Conservation (phyloP, 1,140 invertebrate genomes). For the Drosophila malerkotliana region DNA sequence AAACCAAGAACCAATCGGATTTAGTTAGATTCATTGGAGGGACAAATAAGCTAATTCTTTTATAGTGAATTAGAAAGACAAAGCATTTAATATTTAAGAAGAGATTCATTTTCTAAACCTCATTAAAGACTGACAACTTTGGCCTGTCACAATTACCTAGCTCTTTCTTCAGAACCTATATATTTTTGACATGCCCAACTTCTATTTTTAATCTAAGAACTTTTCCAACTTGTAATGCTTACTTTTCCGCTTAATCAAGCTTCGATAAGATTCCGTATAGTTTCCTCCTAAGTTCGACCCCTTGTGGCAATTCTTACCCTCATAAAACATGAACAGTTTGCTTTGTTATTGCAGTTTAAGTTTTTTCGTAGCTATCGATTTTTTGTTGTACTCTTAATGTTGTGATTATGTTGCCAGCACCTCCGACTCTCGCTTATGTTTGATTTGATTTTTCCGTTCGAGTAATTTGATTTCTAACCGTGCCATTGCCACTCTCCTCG, state of each 20-base stretch:
- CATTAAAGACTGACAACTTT: no score
- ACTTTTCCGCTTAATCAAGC: conserved; percentile 25
- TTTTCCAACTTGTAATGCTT: conserved; percentile 25
- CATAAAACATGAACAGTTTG: conserved; percentile 7
- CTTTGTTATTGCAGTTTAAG: conserved; percentile 37
- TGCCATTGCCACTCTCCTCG: conserved; percentile 52
- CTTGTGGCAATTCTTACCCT: background rate
- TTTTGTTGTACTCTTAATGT: conserved; percentile 50
- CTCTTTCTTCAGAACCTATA: background rate
- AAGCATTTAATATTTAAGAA: no score
- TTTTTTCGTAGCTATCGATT: conserved; percentile 18
- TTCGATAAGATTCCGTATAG: conserved; percentile 20
- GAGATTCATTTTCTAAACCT: no score
- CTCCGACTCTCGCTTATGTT: conserved; percentile 27
- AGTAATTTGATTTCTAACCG: conserved; percentile 43
- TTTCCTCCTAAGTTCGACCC: background rate
- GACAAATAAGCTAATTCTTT: no score
- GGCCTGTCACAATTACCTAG: background rate
- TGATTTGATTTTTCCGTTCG: conserved; percentile 29
- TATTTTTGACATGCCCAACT: conserved; percentile 1
- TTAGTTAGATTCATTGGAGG: background rate
- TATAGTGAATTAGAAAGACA: no score
- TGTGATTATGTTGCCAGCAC: conserved; percentile 54
- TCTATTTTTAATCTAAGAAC: conserved; percentile 11
- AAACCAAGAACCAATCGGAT: background rate